These are phyloP conservation scores for Mastomys coucha DNA, from an alignment of 2,113 vertebrate genomes.

Conservation along the genomic window DNA sequence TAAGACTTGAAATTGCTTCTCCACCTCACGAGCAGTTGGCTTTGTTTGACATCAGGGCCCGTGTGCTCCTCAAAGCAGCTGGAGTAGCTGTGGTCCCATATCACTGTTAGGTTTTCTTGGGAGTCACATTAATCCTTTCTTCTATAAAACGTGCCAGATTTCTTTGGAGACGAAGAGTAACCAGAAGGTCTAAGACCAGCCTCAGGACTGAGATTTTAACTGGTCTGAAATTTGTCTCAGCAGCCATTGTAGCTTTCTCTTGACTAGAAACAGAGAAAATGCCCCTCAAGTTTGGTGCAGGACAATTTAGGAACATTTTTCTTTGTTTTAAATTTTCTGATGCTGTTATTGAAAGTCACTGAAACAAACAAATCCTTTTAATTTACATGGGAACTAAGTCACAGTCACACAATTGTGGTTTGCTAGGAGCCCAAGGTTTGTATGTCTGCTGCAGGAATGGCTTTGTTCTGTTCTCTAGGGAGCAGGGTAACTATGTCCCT, in stretches of 20 bases:
- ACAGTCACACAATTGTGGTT: background rate
- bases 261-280: background rate
- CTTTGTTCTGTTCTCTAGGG: background rate
- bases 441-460: background rate
- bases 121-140: slow-evolving; percentile 76
- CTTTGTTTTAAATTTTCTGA: slow-evolving; percentile 31
- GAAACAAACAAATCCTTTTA: background rate
- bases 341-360: background rate
- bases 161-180: slow-evolving; percentile 70
- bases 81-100: slow-evolving; percentile 62
- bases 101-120: slow-evolving; percentile 79
- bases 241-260: background rate
- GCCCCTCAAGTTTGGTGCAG: background rate
- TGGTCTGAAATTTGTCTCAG: background rate
- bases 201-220: background rate
- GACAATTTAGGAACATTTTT: background rate
- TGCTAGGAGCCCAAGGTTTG: background rate
- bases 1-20: slow-evolving; percentile 80
- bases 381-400: background rate
- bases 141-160: slow-evolving; percentile 66
- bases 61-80: slow-evolving; percentile 65
- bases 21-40: slow-evolving; percentile 63
- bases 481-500: background rate
- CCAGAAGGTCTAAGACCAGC: too few species aligned
- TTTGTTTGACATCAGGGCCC: slow-evolving; percentile 58